Conservation (phyloP, 2,888 invertebrate genomes). For the Limenitis camilla region DNA sequence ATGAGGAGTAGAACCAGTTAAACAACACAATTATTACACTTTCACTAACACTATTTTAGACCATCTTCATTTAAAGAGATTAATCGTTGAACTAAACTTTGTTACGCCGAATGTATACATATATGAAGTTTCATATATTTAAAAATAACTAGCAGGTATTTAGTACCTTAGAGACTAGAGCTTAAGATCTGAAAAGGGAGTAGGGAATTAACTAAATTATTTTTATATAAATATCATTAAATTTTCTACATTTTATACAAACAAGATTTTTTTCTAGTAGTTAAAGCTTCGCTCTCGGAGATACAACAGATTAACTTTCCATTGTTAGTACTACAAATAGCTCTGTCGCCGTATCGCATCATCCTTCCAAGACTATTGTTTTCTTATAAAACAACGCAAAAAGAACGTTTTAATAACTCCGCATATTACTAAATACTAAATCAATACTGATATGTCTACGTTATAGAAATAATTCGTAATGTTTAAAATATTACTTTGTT, state of each 20-base stretch:
- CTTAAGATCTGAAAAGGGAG: too few relatives aligned
- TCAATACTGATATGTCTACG: constrained; percentile 34
- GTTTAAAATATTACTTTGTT: constrained; percentile 5
- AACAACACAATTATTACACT: too few relatives aligned
- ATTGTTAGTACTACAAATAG: constrained; percentile 23
- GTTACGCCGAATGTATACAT: too few relatives aligned
- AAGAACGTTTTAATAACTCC: constrained; percentile 8
- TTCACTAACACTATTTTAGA: too few relatives aligned
- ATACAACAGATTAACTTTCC: constrained; percentile 25
- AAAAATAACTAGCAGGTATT: too few relatives aligned
- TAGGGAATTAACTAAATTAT: too few relatives aligned
- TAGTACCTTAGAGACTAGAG: too few relatives aligned
- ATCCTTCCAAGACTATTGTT: constrained; percentile 25
- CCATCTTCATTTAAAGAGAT: too few relatives aligned
- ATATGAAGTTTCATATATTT: too few relatives aligned
- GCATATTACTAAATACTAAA: constrained; percentile 28
- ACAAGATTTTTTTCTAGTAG: not conserved
- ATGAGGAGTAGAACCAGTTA: too few relatives aligned
- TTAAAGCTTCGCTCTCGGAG: constrained; percentile 18
- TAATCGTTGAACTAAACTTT: too few relatives aligned
- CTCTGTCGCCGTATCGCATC: constrained; percentile 25
- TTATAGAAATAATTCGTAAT: constrained; percentile 33
- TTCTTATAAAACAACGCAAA: constrained; percentile 22
- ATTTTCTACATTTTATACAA: not conserved
- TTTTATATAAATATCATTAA: not conserved